A percentile compares a stretch with the other conserved stretches of the same genome.
These are phyloP conservation scores for Terrapene triunguis DNA, from an alignment of 2,113 vertebrate species.

Conservation along the genomic window DNA sequence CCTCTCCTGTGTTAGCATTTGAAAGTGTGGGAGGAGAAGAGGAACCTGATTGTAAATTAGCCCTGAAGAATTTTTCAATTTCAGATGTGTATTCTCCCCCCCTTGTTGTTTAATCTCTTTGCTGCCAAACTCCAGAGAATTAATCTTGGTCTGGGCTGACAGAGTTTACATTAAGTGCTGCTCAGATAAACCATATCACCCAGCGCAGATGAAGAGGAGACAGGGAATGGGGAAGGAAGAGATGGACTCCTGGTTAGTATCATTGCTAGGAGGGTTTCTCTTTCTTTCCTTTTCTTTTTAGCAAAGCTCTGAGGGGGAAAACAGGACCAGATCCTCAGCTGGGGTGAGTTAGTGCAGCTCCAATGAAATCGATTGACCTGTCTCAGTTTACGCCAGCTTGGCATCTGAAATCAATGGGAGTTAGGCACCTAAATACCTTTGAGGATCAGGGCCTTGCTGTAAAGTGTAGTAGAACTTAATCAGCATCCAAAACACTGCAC, in stretches of 20 bases:
- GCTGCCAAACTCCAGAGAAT: conserved; percentile 61
- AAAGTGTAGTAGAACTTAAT: background rate
- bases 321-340: background rate
- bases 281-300: background rate
- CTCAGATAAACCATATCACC: conserved; percentile 70
- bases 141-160: conserved; percentile 68
- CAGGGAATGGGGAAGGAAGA: conserved; percentile 47
- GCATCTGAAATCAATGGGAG: background rate
- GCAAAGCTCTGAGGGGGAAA: background rate
- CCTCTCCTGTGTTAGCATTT: background rate
- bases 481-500: background rate
- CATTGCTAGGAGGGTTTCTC: background rate
- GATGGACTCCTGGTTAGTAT: conserved; percentile 59
- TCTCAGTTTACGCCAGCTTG: background rate
- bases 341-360: background rate
- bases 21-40: background rate
- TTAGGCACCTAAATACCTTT: background rate
- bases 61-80: conserved; percentile 24
- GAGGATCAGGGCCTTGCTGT: background rate
- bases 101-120: conserved; percentile 36
- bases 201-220: conserved; percentile 62
- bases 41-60: conserved; percentile 31
- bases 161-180: conserved; percentile 70
- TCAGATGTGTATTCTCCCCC: background rate
- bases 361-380: background rate